Conservation (phyloP, 2,888 invertebrate genomes). For the Hyposoter didymator region DNA sequence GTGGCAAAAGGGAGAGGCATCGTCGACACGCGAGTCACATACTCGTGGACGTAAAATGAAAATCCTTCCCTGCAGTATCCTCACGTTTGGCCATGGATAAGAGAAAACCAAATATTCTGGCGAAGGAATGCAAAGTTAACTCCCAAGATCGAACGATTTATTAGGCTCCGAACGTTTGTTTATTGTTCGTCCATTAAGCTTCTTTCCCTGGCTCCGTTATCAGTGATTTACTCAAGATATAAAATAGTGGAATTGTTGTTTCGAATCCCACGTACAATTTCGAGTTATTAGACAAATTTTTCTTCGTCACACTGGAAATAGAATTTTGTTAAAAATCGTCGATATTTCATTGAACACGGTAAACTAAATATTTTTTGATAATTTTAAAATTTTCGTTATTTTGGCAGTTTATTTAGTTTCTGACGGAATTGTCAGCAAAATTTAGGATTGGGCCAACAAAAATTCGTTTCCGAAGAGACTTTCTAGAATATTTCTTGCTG, state of each 20-base stretch:
- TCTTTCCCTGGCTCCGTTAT: background rate
- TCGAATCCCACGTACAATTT: background rate
- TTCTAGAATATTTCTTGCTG: no score
- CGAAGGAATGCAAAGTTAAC: slow-evolving; percentile 42
- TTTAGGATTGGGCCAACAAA: no score
- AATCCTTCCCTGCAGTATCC: background rate
- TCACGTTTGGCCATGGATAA: background rate
- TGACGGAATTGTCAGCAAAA: no score
- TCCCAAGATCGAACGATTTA: slow-evolving; percentile 43
- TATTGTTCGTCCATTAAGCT: background rate
- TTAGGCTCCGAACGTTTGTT: slow-evolving; percentile 21
- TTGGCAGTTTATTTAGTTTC: no score
- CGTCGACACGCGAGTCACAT: slow-evolving; percentile 62
- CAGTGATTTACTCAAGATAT: background rate
- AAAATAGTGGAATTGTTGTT: background rate
- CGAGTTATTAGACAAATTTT: background rate
- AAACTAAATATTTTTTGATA: no score
- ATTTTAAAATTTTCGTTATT: no score
- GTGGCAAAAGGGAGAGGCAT: slow-evolving; percentile 50
- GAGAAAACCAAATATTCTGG: slow-evolving; percentile 28
- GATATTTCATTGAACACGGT: no score
- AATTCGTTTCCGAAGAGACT: no score
- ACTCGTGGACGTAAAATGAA: slow-evolving; percentile 36
- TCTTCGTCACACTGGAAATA: no score
- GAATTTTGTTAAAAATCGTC: no score